These are phyloP conservation scores for Brachionus koreanus DNA, from an alignment of 1,140 invertebrate species.

Conservation along the genomic window DNA sequence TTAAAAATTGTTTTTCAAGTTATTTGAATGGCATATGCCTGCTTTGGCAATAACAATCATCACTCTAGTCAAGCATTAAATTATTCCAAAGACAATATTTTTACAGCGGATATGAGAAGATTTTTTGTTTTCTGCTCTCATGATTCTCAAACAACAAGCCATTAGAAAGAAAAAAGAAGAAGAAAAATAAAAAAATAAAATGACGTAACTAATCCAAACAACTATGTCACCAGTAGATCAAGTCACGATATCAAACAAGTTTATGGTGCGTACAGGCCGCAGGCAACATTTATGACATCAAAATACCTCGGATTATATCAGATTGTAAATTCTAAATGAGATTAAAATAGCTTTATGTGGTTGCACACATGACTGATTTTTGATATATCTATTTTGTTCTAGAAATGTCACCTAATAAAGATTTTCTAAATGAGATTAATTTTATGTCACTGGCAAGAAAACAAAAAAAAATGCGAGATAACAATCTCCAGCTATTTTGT, in stretches of 20 bases:
- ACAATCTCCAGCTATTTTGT: not conserved
- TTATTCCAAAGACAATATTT: not conserved
- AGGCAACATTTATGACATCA: not conserved
- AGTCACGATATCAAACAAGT: not conserved
- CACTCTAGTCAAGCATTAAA: not conserved
- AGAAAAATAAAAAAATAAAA: not conserved
- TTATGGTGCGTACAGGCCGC: not conserved
- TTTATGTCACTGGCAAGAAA: conserved; percentile 2
- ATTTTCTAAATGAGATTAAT: conserved; percentile 27
- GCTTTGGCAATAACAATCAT: not conserved
- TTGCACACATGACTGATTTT: conserved; percentile 29
- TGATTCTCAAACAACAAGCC: not conserved
- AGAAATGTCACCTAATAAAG: conserved; percentile 21
- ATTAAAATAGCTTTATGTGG: conserved; percentile 22
- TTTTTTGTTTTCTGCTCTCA: not conserved
- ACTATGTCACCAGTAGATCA: not conserved
- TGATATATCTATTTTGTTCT: not conserved
- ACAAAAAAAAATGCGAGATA: not conserved
- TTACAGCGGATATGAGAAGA: not conserved
- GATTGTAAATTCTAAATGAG: conserved; percentile 28
- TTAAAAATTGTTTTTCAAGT: conserved; percentile 24
- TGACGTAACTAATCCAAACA: not conserved
- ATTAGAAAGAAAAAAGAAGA: not conserved
- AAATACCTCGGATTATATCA: conserved; percentile 31
- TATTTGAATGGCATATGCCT: conserved; percentile 8